Evolutionary conservation across 2,113 vertebrate genomes (phyloP).

Genomic region (Argyrosomus japonicus): DNA sequence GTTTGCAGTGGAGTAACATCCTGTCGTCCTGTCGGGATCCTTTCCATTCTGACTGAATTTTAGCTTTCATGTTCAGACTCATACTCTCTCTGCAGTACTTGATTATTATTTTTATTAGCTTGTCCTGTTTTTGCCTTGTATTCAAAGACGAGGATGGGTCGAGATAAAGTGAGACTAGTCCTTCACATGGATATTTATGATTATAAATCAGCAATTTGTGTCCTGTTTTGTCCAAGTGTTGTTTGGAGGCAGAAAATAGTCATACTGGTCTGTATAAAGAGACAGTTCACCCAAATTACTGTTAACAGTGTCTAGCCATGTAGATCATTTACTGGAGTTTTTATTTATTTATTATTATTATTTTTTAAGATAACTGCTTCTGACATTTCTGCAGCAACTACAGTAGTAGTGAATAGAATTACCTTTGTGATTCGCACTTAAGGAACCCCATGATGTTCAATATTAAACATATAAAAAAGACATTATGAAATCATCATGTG

Average conservation of each 20-base stretch:
- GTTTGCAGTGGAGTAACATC: constrained; percentile 39
- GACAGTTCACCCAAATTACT: not conserved
- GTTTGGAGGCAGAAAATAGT: not conserved
- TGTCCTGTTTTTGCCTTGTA: not conserved
- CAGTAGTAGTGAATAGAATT: too few relatives aligned
- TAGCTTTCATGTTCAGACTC: constrained; percentile 6
- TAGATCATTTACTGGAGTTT: too few relatives aligned
- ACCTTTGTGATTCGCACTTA: too few relatives aligned
- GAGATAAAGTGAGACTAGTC: not conserved
- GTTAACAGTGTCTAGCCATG: not conserved
- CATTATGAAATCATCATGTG: not conserved
- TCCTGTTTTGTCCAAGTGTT: not conserved
- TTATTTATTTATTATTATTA: too few relatives aligned
- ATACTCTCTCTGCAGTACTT: not conserved
- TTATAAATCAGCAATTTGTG: not conserved
- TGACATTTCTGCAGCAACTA: not conserved
- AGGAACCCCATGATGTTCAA: too few relatives aligned
- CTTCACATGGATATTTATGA: not conserved
- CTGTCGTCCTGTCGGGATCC: constrained; percentile 12
- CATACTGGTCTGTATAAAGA: not conserved
- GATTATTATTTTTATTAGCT: constrained; percentile 1
- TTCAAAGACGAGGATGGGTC: not conserved
- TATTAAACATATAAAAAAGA: not conserved
- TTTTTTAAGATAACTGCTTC: not conserved
- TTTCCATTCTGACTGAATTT: not conserved